Conservation (phyloP, 2,797 vertebrate genomes). For the Catostomus latipinnis region DNA sequence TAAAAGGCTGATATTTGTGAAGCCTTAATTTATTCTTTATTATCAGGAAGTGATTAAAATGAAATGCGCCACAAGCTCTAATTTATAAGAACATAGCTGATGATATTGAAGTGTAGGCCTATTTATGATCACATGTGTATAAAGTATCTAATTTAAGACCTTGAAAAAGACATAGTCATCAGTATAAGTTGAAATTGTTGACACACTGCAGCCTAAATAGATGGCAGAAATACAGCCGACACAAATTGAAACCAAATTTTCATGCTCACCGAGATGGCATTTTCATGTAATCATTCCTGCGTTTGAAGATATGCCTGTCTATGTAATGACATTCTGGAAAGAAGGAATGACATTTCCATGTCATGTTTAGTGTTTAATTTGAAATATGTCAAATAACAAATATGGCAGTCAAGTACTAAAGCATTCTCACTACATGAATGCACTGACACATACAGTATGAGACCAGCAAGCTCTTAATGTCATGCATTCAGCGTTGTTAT, state of each 20-base stretch:
- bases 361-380: conserved; percentile 19
- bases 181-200: neutral
- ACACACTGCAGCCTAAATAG: neutral
- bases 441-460: conserved; percentile 12
- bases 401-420: neutral
- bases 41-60: neutral
- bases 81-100: neutral
- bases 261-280: neutral
- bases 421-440: conserved; percentile 15
- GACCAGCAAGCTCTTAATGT: conserved; percentile 12
- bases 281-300: conserved; percentile 7
- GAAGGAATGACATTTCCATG: conserved; percentile 8
- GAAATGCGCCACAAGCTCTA: neutral
- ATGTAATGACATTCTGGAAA: neutral
- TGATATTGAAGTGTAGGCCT: too few relatives aligned
- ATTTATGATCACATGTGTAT: too few relatives aligned
- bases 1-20: neutral
- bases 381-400: conserved; percentile 23
- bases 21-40: neutral
- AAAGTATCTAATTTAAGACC: neutral
- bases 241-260: neutral
- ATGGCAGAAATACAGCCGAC: neutral
- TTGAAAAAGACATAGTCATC: neutral
- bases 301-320: neutral
- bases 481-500: neutral